Evolutionary conservation across 2,113 vertebrate species (phyloP), one percentile per base, ranked within the genome.

Genomic region (Salminus brasiliensis): DNA sequence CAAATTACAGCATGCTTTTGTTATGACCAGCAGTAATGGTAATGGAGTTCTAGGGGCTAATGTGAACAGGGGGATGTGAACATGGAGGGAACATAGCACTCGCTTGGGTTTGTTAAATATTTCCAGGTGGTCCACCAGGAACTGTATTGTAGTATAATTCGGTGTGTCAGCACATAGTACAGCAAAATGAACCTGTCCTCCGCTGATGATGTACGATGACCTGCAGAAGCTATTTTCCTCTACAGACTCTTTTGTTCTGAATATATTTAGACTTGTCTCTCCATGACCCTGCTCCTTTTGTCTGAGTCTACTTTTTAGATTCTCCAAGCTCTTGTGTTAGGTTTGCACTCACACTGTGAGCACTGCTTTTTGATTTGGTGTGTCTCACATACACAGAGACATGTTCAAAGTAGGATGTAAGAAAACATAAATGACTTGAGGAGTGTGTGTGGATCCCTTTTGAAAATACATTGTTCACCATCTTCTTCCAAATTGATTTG

Each of bases 201-300:
- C 57, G 4, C 30, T 21, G 2, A 36, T 63, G 60, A 63, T 63
- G 32, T 39, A 66, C 62, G 18, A 39, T 34, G 36, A 39, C 62
- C 62, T 36, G 36, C 32, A 39, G 62, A 34, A 66, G 62, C 62
- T 39, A 39, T 39, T 66, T 66, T 9, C 34, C 32, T 36, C 62
- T 36, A 32, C 32, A 39, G 34, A 36, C 18, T 66, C 32, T 66
- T 63, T 66, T 34, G 62, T 66, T 36, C 34, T 39, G 32, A 66
- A 66, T 66, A 66, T 66, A 39, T 66, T 66, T 36, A 66, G 9
- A 66, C 62, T 66, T 23, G 32, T 39, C 62, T n/a, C 32, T 66
- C n/a, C 18, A 66, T 66, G 32, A 66, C 39, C 2, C 13, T 21
- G 5, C 32, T 66, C 36, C 18, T 39, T 66, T n/a, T 39, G 23